A percentile compares a stretch with the other conserved stretches of the same genome.
Conservation (phyloP, 2,113 vertebrate genomes). For the Pantherophis guttatus region DNA sequence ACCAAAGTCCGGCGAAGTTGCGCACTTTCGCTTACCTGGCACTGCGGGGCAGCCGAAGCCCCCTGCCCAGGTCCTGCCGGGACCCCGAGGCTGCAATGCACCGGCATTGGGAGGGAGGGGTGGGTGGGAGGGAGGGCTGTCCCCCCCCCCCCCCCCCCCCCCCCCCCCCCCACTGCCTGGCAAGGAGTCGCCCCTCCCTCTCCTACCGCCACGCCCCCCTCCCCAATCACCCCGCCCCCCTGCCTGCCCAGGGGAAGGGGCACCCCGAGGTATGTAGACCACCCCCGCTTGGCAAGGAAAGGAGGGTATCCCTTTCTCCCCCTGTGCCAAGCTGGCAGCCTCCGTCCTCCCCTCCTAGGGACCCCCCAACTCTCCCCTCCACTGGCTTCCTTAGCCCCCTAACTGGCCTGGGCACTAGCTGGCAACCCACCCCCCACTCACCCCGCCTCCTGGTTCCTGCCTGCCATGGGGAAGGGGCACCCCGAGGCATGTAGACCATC, state of each 20-base stretch:
- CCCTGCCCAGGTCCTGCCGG: background rate
- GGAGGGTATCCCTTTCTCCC: background rate
- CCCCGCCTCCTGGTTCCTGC: too few species aligned
- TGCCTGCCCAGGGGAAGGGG: too few species aligned
- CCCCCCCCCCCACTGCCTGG: background rate
- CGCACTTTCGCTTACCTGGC: background rate
- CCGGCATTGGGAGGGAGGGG: background rate
- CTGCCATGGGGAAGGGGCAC: too few species aligned
- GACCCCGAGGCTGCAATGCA: background rate
- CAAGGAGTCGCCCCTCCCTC: background rate
- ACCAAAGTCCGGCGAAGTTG: too few species aligned
- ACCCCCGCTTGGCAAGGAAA: too few species aligned
- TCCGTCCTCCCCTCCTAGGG: too few species aligned
- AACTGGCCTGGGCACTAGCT: background rate
- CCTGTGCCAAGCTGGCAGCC: background rate
- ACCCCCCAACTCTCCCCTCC: background rate
- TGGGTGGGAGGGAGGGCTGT: background rate
- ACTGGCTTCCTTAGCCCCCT: background rate
- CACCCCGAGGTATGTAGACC: too few species aligned
- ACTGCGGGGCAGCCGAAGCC: background rate
- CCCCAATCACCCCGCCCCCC: background rate
- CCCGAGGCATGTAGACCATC: background rate
- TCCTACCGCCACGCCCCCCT: too few species aligned
- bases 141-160: background rate
- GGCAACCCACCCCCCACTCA: too few species aligned